Evolutionary conservation across 2,113 vertebrate species (phyloP).

Genomic region (Sapajus apella): DNA sequence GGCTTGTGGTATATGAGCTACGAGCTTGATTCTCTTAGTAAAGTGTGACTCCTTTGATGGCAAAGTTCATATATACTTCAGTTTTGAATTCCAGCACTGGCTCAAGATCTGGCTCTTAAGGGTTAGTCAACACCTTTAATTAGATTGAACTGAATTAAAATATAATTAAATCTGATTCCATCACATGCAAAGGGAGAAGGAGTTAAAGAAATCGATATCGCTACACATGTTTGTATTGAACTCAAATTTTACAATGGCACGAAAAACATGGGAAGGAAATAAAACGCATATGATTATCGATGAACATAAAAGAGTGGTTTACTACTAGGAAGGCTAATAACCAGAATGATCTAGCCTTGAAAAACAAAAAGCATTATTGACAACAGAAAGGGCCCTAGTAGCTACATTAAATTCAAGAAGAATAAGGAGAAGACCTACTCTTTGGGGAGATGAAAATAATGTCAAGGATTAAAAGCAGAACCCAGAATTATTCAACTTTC

Average conservation of each 20-base stretch:
- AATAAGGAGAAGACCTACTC: not conserved
- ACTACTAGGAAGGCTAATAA: not conserved
- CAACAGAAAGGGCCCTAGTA: not conserved
- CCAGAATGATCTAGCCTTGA: not conserved
- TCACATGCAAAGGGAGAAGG: not conserved
- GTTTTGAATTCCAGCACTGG: not conserved
- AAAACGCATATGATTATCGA: not conserved
- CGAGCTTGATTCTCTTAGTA: not conserved
- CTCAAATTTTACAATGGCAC: constrained; percentile 30
- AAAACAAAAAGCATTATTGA: not conserved
- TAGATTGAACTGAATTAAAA: constrained; percentile 6
- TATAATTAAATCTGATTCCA: not conserved
- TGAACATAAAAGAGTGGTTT: not conserved
- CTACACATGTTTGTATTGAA: not conserved
- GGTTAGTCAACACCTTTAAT: not conserved
- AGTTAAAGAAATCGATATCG: not conserved
- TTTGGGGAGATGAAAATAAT: not conserved
- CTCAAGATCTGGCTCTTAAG: not conserved
- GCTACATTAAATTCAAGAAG: not conserved
- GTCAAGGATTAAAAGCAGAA: not conserved
- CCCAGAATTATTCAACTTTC: not conserved
- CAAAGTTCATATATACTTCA: not conserved
- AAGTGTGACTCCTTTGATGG: not conserved
- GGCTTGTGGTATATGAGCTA: not conserved
- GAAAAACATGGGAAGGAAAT: not conserved